These are phyloP conservation scores for Callithrix jacchus DNA, from an alignment of 2,113 vertebrate genomes.

Conservation along the genomic window DNA sequence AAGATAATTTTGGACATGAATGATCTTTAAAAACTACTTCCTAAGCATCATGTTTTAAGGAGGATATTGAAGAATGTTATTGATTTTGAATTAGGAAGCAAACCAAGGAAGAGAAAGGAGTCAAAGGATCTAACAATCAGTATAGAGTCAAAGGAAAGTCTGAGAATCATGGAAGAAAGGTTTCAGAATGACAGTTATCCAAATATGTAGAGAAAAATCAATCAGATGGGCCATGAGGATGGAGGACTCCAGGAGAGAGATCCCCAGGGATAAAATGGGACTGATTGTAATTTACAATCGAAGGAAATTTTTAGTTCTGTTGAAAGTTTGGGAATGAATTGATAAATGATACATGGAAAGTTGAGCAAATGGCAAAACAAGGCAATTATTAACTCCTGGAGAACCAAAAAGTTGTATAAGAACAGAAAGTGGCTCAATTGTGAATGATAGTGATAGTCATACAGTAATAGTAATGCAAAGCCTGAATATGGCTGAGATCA, in stretches of 20 bases:
- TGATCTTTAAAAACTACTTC: not conserved
- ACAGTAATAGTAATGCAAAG: not conserved
- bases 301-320: constrained; percentile 22
- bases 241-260: not conserved
- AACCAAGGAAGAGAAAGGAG: not conserved
- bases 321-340: not conserved
- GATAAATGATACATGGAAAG: not conserved
- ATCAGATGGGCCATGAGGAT: not conserved
- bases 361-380: constrained; percentile 6
- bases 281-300: not conserved
- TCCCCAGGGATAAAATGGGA: not conserved
- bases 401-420: not conserved
- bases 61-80: not conserved
- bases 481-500: not conserved
- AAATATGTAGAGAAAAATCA: not conserved
- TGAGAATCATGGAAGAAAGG: not conserved
- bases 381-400: not conserved
- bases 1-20: not conserved
- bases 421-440: not conserved
- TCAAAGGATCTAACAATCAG: not conserved
- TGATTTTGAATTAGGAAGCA: not conserved
- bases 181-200: not conserved
- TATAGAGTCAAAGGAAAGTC: not conserved
- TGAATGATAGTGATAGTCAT: not conserved
- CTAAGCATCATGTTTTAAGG: not conserved